These are phyloP conservation scores for Hafferia zeledoni DNA, from an alignment of 2,797 vertebrate species.

Conservation along the genomic window DNA sequence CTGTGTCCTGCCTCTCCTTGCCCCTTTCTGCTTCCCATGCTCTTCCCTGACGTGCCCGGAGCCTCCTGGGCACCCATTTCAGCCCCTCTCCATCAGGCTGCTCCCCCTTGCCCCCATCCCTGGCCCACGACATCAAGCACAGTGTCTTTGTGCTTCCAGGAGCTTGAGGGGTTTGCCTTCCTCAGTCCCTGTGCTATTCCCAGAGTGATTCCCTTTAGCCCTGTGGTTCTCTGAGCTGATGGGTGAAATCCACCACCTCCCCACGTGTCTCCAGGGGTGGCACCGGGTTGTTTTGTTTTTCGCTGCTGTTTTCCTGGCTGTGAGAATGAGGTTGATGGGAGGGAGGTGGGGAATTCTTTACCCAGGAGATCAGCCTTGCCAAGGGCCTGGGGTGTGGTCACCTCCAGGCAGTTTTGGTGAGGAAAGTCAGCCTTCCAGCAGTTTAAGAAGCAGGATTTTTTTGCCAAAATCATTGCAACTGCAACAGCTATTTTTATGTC, in stretches of 20 bases:
- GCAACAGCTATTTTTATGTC: neutral
- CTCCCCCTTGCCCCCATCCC: rapidly evolving
- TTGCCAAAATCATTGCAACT: neutral
- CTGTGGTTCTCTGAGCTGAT: neutral
- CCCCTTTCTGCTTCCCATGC: rapidly evolving
- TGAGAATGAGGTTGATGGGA: neutral
- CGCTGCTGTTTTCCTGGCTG: neutral
- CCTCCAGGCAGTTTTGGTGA: neutral
- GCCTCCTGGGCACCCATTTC: neutral
- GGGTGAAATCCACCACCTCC: neutral
- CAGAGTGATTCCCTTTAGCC: neutral
- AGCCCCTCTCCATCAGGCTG: rapidly evolving
- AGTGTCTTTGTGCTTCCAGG: rapidly evolving
- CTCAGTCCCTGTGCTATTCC: neutral
- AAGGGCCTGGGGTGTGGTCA: neutral
- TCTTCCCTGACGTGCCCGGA: rapidly evolving
- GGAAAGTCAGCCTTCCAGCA: neutral
- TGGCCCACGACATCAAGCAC: rapidly evolving
- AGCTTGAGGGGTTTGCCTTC: neutral
- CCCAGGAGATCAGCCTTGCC: neutral
- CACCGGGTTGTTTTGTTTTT: rapidly evolving
- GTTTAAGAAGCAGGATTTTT: neutral
- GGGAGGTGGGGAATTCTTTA: neutral
- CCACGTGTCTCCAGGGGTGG: rapidly evolving
- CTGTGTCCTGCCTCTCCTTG: rapidly evolving